These are phyloP conservation scores for Muntiacus reevesi DNA, from an alignment of 2,113 vertebrate species.

Conservation along the genomic window DNA sequence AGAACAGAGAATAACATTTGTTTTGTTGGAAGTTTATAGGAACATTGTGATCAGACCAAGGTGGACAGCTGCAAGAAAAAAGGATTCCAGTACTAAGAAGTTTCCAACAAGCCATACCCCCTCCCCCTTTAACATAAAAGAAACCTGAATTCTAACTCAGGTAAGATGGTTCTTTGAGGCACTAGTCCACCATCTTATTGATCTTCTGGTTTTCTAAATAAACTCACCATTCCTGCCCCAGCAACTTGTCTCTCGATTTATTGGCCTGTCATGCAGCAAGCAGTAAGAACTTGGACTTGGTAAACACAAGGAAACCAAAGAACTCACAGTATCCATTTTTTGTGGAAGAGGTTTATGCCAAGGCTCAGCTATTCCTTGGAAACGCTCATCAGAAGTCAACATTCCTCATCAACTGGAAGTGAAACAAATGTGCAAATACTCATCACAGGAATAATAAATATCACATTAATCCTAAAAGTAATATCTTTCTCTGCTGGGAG, in stretches of 20 bases:
- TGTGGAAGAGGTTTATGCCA: no score
- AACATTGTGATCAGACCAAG: background rate
- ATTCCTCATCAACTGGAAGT: background rate
- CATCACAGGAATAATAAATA: background rate
- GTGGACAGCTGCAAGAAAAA: background rate
- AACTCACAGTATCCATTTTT: background rate
- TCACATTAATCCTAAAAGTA: background rate
- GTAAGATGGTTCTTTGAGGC: background rate
- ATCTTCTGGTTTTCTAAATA: background rate
- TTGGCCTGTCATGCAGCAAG: background rate
- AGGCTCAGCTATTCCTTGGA: background rate
- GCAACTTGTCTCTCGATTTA: background rate
- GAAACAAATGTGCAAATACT: background rate
- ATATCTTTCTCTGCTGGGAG: background rate
- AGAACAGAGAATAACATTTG: background rate
- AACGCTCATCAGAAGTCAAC: background rate
- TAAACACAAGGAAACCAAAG: background rate
- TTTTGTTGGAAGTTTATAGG: background rate
- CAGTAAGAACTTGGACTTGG: background rate
- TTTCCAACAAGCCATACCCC: background rate
- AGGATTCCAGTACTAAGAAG: background rate
- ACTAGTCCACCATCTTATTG: background rate
- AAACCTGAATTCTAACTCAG: background rate
- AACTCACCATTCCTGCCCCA: background rate
- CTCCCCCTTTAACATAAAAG: background rate